Evolutionary conservation across 2,113 vertebrate genomes (phyloP).

Genomic region (Catharus bicknelli): DNA sequence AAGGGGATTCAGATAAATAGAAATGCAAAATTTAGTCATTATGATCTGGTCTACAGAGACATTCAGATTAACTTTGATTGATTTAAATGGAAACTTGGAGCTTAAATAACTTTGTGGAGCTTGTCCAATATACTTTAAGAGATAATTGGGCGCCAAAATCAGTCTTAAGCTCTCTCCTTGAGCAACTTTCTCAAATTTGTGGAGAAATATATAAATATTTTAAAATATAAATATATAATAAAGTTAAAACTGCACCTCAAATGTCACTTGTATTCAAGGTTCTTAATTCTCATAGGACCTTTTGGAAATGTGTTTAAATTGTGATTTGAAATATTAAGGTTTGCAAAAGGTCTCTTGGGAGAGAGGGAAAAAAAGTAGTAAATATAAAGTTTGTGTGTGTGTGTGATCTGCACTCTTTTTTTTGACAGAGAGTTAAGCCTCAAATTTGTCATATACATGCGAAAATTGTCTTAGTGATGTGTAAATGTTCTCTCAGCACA

Average conservation of each 20-base stretch:
- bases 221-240: background rate
- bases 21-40: background rate
- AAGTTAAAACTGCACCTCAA: background rate
- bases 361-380: background rate
- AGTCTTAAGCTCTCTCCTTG: background rate
- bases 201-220: background rate
- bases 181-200: background rate
- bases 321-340: background rate
- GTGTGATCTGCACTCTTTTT: background rate
- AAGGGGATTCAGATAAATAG: background rate
- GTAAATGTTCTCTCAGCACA: background rate
- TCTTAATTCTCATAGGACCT: background rate
- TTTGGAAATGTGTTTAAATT: background rate
- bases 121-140: background rate
- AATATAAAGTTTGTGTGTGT: background rate
- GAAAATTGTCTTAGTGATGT: background rate
- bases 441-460: background rate
- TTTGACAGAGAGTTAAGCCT: background rate
- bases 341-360: background rate
- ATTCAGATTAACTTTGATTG: constrained; percentile 11
- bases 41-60: background rate
- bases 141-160: background rate
- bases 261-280: background rate
- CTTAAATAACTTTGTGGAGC: constrained; percentile 1
- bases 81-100: background rate